Conservation (phyloP, 2,888 invertebrate genomes). For the Andrena haemorrhoa region DNA sequence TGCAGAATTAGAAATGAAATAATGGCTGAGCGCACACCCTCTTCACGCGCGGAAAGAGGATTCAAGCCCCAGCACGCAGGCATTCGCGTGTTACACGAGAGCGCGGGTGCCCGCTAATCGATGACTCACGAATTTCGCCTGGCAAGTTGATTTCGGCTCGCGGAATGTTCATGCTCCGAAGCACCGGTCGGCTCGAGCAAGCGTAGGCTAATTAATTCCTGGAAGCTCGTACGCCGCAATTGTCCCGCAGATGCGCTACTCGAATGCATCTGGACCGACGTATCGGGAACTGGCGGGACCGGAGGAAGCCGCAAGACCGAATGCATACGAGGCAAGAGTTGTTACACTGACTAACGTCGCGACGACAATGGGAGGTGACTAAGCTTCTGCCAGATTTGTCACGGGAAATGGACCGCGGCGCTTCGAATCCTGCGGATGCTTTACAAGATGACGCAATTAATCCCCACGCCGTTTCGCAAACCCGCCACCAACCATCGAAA, state of each 20-base stretch:
- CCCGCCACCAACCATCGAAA: neutral
- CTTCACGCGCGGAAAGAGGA: neutral
- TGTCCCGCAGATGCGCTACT: conserved; percentile 47
- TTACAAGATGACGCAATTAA: conserved; percentile 13
- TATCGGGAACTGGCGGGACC: conserved; percentile 42
- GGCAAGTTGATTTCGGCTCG: conserved; percentile 41
- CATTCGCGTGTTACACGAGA: conserved; percentile 24
- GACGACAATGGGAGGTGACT: conserved; percentile 36
- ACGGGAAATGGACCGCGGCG: neutral
- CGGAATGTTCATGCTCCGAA: conserved; percentile 43
- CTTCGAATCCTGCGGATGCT: conserved; percentile 4
- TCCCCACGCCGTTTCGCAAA: neutral
- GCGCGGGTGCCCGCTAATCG: conserved; percentile 27
- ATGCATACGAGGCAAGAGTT: conserved; percentile 39
- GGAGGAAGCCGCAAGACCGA: conserved; percentile 38
- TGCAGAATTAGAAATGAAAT: conserved; percentile 16
- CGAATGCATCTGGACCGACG: conserved; percentile 16
- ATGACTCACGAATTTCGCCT: conserved; percentile 57
- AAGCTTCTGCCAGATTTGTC: conserved; percentile 16
- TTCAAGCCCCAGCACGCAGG: neutral
- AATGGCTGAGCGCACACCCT: neutral
- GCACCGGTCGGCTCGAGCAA: neutral
- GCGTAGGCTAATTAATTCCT: conserved; percentile 68
- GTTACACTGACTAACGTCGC: conserved; percentile 18
- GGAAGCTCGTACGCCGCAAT: conserved; percentile 63